Evolutionary conservation across 2,113 vertebrate species (phyloP).

Genomic region (Gallinago paraguaiae): DNA sequence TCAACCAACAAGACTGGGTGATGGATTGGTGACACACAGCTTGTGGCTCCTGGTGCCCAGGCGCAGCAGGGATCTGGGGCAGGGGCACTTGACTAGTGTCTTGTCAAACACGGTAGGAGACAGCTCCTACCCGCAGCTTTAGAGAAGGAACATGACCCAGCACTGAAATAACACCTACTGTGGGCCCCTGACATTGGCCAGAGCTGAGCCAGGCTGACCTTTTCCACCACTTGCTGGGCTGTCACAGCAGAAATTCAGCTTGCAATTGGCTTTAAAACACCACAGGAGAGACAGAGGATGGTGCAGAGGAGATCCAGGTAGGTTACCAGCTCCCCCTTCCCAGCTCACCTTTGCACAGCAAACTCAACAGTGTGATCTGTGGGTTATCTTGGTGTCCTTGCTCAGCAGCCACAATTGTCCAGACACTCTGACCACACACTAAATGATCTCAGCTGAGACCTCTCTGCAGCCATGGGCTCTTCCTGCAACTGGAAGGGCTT

Average conservation of each 20-base stretch:
- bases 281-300: not conserved
- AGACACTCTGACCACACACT: not conserved
- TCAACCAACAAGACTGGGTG: rapidly evolving
- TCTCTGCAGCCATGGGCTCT: not conserved
- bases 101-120: not conserved
- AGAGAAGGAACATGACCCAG: not conserved
- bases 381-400: not conserved
- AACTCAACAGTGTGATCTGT: not conserved
- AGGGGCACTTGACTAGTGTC: not conserved
- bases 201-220: not conserved
- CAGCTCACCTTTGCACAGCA: not conserved
- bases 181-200: not conserved
- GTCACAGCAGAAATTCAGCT: not conserved
- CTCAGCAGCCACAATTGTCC: not conserved
- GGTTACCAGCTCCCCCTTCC: not conserved
- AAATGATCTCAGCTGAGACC: not conserved
- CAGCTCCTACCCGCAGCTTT: not conserved
- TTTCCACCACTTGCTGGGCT: not conserved
- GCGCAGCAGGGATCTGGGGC: not conserved
- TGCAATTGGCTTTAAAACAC: not conserved
- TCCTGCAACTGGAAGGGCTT: not conserved
- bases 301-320: rapidly evolving
- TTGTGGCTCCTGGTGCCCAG: not conserved
- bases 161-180: not conserved
- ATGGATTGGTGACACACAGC: rapidly evolving